A percentile compares a stretch with the other conserved stretches of the same genome.
These are phyloP conservation scores for Epistrophella euchroma DNA, from an alignment of 2,888 invertebrate genomes.

Conservation along the genomic window DNA sequence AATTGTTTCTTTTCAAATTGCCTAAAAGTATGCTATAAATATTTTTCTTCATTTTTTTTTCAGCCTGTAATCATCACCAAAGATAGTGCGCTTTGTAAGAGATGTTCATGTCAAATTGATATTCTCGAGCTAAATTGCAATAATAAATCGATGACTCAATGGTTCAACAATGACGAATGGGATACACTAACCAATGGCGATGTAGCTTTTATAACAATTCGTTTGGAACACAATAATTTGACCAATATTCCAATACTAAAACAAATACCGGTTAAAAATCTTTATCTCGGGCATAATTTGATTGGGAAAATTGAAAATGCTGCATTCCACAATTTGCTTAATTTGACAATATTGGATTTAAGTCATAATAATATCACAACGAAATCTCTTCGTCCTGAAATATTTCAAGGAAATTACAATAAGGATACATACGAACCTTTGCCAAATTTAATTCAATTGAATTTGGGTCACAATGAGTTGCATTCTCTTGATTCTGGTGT, in stretches of 20 bases:
- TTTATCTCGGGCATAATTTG: conserved; percentile 87
- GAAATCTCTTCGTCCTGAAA: conserved; percentile 86
- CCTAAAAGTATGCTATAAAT: conserved; percentile 58
- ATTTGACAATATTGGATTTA: conserved; percentile 87
- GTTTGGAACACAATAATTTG: conserved; percentile 80
- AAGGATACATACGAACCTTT: conserved; percentile 78
- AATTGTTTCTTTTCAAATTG: not conserved
- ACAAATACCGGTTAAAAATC: conserved; percentile 83
- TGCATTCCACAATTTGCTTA: conserved; percentile 87
- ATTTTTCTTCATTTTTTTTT: conserved; percentile 34
- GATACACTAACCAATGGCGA: conserved; percentile 80
- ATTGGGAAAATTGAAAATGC: conserved; percentile 87
- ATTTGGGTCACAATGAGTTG: conserved; percentile 89
- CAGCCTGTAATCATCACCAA: conserved; percentile 77
- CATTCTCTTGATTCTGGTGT: conserved; percentile 89
- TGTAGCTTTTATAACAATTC: conserved; percentile 79
- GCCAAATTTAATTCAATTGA: conserved; percentile 78
- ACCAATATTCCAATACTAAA: conserved; percentile 84
- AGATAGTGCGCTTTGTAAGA: conserved; percentile 84
- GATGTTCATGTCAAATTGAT: conserved; percentile 84
- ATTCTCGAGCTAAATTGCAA: conserved; percentile 85
- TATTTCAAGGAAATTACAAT: conserved; percentile 86
- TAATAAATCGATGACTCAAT: conserved; percentile 84
- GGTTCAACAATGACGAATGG: conserved; percentile 86
- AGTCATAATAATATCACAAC: conserved; percentile 88